phyloP scores from a whole-genome alignment of 2,797 vertebrate genomes.

The Helostoma temminkii region DNA sequence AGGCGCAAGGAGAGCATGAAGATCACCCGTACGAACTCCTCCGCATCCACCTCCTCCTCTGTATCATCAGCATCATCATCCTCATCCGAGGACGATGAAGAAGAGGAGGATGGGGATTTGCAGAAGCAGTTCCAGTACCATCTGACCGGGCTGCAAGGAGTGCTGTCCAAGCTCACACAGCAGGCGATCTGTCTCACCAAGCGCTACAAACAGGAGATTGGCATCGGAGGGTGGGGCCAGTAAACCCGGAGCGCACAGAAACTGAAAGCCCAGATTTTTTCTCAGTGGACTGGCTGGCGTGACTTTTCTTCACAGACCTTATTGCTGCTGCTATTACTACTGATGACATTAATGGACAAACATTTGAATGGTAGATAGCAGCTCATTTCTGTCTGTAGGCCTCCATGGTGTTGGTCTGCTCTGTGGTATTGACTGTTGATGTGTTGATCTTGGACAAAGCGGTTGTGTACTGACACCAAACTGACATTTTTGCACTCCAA shows the following conservation, averaged over 20 bases:
- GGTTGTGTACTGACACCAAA: conserved; percentile 32
- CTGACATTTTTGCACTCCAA: conserved; percentile 72
- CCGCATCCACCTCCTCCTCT: conserved; percentile 56
- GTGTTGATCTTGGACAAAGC: conserved; percentile 56
- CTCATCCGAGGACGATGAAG: conserved; percentile 79
- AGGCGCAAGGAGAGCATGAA: conserved; percentile 82
- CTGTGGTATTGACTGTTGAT: conserved; percentile 59
- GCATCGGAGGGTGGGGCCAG: conserved; percentile 92
- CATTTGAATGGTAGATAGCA: conserved; percentile 49
- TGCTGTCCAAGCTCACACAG: conserved; percentile 93
- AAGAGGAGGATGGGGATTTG: conserved; percentile 87
- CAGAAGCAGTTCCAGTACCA: conserved; percentile 95
- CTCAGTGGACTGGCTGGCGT: conserved; percentile 34
- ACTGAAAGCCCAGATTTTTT: background rate
- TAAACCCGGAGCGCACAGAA: conserved; percentile 49
- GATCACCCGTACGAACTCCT: conserved; percentile 79
- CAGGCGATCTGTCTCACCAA: conserved; percentile 95
- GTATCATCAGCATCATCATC: conserved; percentile 62
- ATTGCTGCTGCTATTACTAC: conserved; percentile 36
- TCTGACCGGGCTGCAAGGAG: conserved; percentile 92
- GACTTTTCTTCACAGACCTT: conserved; percentile 23
- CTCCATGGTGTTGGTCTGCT: conserved; percentile 58
- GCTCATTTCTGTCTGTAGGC: conserved; percentile 27
- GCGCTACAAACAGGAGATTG: conserved; percentile 96
- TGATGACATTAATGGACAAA: conserved; percentile 43